These are phyloP conservation scores for Pelecanus crispus DNA, from an alignment of 2,113 vertebrate species.

Conservation along the genomic window DNA sequence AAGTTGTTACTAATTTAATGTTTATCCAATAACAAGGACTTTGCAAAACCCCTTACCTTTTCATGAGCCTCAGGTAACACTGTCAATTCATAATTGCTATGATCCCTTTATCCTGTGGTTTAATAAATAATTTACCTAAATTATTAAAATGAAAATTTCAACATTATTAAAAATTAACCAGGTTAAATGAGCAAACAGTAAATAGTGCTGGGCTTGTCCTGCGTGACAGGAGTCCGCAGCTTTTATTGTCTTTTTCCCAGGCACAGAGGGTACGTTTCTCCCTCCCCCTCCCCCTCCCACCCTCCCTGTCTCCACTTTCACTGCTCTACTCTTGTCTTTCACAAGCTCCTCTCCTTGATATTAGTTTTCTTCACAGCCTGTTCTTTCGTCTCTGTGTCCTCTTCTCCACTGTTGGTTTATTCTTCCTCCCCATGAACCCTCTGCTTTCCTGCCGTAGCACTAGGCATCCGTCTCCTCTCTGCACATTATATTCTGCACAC, in stretches of 20 bases:
- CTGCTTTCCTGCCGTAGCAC: not conserved
- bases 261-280: not conserved
- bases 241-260: constrained; percentile 64
- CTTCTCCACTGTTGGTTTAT: not conserved
- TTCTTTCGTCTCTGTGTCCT: not conserved
- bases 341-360: constrained; percentile 37
- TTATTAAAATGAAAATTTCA: constrained; percentile 83
- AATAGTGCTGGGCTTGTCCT: constrained; percentile 68
- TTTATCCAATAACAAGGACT: constrained; percentile 70
- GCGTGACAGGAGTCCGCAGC: constrained; percentile 42
- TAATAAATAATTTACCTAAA: constrained; percentile 82
- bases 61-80: constrained; percentile 69
- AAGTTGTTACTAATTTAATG: constrained; percentile 69
- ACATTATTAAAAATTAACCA: constrained; percentile 84
- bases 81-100: constrained; percentile 73
- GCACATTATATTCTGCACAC: not conserved
- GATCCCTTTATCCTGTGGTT: constrained; percentile 70
- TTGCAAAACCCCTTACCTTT: constrained; percentile 67
- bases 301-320: not conserved
- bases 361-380: not conserved
- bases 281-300: not conserved
- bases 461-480: not conserved
- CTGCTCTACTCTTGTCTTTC: constrained; percentile 15
- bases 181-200: constrained; percentile 77
- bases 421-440: not conserved